phyloP scores from a whole-genome alignment of 2,113 vertebrate genomes.

The Sarotherodon lohbergeri region DNA sequence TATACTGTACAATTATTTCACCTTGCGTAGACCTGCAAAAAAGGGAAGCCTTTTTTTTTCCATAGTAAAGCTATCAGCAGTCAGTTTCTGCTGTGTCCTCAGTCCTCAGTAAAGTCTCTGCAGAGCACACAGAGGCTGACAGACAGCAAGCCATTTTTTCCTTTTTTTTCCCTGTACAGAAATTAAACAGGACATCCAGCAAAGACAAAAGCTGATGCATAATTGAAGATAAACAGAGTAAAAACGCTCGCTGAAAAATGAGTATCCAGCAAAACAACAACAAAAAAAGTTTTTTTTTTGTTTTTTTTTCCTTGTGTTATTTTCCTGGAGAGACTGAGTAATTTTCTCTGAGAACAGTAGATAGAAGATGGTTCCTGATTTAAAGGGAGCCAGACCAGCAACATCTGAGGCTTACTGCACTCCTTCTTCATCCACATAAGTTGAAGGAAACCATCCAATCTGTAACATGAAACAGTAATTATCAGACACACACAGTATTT shows the following conservation, averaged over 20 bases:
- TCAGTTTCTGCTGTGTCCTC: conserved; percentile 17
- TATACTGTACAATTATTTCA: conserved; percentile 75
- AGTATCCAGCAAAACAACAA: conserved; percentile 55
- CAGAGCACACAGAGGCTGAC: conserved; percentile 20
- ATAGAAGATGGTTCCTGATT: conserved; percentile 42
- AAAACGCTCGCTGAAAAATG: conserved; percentile 55
- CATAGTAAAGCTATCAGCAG: conserved; percentile 49
- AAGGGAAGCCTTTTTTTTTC: not conserved
- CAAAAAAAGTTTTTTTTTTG: not conserved
- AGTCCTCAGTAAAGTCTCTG: conserved; percentile 18
- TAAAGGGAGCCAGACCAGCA: conserved; percentile 4
- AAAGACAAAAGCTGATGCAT: conserved; percentile 64
- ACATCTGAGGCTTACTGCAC: conserved; percentile 69
- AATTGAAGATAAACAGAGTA: conserved; percentile 62
- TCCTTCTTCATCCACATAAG: conserved; percentile 94
- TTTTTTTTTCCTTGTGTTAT: conserved; percentile 14
- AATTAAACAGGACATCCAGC: conserved; percentile 46
- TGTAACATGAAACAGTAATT: conserved; percentile 43
- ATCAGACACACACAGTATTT: not conserved
- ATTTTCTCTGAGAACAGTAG: conserved; percentile 61
- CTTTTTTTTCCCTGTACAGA: conserved; percentile 35
- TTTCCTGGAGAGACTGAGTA: conserved; percentile 53
- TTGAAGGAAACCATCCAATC: conserved; percentile 98
- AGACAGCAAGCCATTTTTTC: conserved; percentile 1
- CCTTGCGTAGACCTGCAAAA: conserved; percentile 59